Evolutionary conservation across 1,140 invertebrate species (phyloP), one percentile per base, ranked within the genome.

Genomic region (Heliconius hewitsoni): DNA sequence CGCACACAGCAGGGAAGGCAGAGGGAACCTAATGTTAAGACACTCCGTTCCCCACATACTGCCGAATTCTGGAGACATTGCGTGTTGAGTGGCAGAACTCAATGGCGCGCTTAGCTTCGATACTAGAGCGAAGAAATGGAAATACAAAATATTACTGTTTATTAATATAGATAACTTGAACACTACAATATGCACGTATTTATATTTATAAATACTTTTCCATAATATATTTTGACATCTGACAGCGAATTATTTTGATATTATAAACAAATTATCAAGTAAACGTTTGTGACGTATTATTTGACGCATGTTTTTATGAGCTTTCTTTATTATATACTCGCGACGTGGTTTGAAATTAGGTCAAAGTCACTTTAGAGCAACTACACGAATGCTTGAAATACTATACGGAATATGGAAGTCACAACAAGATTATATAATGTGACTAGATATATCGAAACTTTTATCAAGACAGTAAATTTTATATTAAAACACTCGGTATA

Each of bases 201-300:
- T 66, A 39, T n/a, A 11, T 71, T 71, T 23, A 52, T 52, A 52
- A 8, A 19, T 52, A 52, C 2, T 52, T 52, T 52, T 19, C 30
- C 16, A 18, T n/a, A 71, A 30, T 18, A 71, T 37, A 13, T 87
- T 88, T 87, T 85, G 86, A 85, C 86, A 86, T 78, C 81, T 78
- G 50, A 77, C 39, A 52, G 60, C 34, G 16, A 46, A 46, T 46
- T 46, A 46, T 46, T 46, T 46, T 46, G 4, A 46, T 46, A 46
- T 77, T 73, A 55, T 76, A 71, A 37, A 78, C 79, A 81, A 79
- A 82, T 83, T 81, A 83, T 80, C 78, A 57, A 77, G 73, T 77
- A 80, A 0, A 27, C 78, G 83, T 76, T 75, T 79, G 78, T 55
- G 77, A 76, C 77, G 71, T 72, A n/a, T 42, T 27, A 46, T 30